Evolutionary conservation across 2,797 vertebrate species (phyloP), one percentile per base, ranked within the genome.

Genomic region (Psittacula derbiana): DNA sequence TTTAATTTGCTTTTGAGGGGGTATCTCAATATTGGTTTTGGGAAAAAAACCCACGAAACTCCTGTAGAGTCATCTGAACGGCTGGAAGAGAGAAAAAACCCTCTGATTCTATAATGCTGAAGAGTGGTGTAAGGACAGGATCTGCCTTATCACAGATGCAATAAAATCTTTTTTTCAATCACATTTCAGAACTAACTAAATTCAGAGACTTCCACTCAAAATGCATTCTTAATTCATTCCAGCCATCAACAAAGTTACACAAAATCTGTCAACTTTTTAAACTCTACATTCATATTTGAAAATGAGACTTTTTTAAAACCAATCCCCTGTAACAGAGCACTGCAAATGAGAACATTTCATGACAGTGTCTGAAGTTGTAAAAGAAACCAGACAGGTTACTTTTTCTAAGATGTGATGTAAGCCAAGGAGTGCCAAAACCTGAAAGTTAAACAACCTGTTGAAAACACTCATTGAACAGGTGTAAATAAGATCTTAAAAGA

Each of bases 21-120:
- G 28, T 66, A 89, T 66, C 27, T 49, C 17, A 50, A 3, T 60
- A 49, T 41, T 53, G 64, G 25, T 46, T 69, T 50, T 8, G 20
- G 5, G n/a, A 41, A 27, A 16, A 43, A 36, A 36, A 3, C 0
- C 0, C 12, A 65, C 33, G 31, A 44, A 66, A 76, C 9, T 72
- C 43, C 40, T 33, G 13, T 43, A 23, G 0, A 53, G 27, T 31
- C 58, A 79, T 46, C 47, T 60, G 24, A 60, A 47, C 10, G 31
- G 16, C 5, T 66, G 12, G 30, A 76, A 88, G 12, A 55, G 19
- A 38, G 12, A 2, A 10, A 60, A 58, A 23, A 8, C 17, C 28
- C 36, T 50, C 36, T 12, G 16, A 57, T 41, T 69, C n/a, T 8
- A 28, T 25, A 70, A 65, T 6, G 20, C 21, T 2, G 16, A 70